phyloP scores from a whole-genome alignment of 2,888 invertebrate species.

The Drosophila nr. medialis region DNA sequence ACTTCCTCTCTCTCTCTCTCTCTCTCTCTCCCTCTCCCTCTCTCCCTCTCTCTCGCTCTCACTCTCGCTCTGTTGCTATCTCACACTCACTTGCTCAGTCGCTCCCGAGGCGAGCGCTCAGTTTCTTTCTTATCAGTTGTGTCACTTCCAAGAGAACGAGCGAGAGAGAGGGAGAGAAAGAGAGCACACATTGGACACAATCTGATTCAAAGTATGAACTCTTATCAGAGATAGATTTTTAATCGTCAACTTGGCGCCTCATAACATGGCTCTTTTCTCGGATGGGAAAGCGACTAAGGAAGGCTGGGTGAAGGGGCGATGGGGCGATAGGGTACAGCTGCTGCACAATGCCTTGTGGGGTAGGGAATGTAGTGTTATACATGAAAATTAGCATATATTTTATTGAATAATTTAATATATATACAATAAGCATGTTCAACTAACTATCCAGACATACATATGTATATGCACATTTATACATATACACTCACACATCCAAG shows the following conservation, averaged over 20 bases:
- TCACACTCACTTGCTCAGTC: conserved; percentile 1
- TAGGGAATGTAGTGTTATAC: conserved; percentile 52
- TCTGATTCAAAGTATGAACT: conserved; percentile 51
- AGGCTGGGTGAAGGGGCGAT: neutral
- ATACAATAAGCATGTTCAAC: conserved; percentile 1
- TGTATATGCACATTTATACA: neutral
- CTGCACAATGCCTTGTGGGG: conserved; percentile 5
- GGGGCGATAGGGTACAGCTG: neutral
- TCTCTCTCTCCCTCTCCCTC: conserved; percentile 3
- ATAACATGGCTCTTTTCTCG: conserved; percentile 17
- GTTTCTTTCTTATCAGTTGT: conserved; percentile 50
- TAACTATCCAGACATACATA: neutral
- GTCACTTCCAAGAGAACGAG: conserved; percentile 3
- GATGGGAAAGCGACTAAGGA: neutral
- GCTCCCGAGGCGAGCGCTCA: neutral
- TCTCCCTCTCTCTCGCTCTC: neutral
- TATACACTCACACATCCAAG: neutral
- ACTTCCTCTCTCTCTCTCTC: conserved; percentile 7
- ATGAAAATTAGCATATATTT: conserved; percentile 57
- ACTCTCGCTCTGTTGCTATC: conserved; percentile 7
- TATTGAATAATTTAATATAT: neutral
- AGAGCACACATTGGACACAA: conserved; percentile 35
- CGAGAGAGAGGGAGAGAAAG: neutral
- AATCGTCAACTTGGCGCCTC: conserved; percentile 52
- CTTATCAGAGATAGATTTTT: conserved; percentile 59